Base-by-base conservation (phyloP, 2,797 vertebrate genomes). In the Pelobates cultripes region DNA sequence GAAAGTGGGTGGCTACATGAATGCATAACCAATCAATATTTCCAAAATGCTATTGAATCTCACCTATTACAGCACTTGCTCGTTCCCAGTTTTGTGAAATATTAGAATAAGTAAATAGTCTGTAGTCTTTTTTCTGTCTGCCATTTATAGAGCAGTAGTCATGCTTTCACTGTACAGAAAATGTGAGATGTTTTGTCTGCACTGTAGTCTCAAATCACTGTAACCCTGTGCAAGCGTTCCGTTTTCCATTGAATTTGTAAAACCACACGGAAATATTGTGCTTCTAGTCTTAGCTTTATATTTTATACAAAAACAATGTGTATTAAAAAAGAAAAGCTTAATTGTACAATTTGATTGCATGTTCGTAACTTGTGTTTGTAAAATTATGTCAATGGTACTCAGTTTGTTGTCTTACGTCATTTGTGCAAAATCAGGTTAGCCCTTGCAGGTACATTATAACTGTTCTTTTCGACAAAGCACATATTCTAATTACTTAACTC, bases 171-270 rank as follows among this genome's bases (percentile, higher is more conserved):
- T 15, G 28, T 89, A 86, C 85, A 82, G 87, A 73, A 87, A 75
- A 85, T 72, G 77, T 89, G 86, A 87, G 84, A 81, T 89, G 87
- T 87, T 86, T 80, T 85, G 87, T 90, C 87, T 87, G 82, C 87
- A 85, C 87, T 89, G 82, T 89, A 87, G 89, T 89, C 89, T 91
- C 86, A 87, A 84, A 86, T 87, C 90, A 88, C 87, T 90, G 89
- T 92, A 88, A 89, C 87, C 83, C 0, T 86, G 84, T 67, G 82
- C 80, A 86, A 80, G 88, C 87, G 84, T 89, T 85, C 87, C 90
- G 88, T 87, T 10, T 87, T 83, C 5, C 6, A 17, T 64, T 6
- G 2, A 85, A 85, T 89, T 86, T 90, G 86, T 91, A 87, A 87
- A 90, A 86, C 86, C 89, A 63, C 63, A 75, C 10, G 14, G 55